Conservation (phyloP, 1,140 invertebrate genomes). For the Drosophila mojavensis region DNA sequence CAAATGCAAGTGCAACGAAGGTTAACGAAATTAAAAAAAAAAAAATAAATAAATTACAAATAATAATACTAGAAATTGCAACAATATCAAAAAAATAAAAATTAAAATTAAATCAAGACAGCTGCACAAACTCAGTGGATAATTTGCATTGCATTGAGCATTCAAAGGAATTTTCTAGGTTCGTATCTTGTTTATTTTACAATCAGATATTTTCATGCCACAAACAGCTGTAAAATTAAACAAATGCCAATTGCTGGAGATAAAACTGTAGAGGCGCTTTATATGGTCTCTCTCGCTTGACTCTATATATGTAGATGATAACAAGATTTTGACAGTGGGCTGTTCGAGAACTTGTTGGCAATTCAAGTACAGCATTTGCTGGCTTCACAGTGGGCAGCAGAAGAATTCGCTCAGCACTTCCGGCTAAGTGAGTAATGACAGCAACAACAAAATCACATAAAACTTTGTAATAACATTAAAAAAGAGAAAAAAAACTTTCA, state of each 20-base stretch:
- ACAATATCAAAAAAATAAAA: background rate
- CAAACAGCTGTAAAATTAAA: background rate
- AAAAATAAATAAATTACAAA: background rate
- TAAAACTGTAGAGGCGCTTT: background rate
- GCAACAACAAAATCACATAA: slow-evolving; percentile 6
- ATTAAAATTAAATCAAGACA: slow-evolving; percentile 7
- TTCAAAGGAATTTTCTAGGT: slow-evolving; percentile 11
- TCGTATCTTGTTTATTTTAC: slow-evolving; percentile 16
- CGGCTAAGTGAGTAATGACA: slow-evolving; percentile 23
- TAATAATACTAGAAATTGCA: background rate
- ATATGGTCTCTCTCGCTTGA: background rate
- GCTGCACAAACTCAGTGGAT: slow-evolving; percentile 18
- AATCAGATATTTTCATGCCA: background rate
- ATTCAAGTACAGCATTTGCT: background rate
- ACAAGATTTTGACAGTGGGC: slow-evolving; percentile 12
- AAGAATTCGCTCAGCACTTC: slow-evolving; percentile 29
- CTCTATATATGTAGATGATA: background rate
- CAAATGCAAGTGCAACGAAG: slow-evolving; percentile 8
- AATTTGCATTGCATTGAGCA: background rate
- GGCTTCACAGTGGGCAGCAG: slow-evolving; percentile 27
- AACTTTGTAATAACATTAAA: slow-evolving; percentile 10
- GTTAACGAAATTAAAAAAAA: slow-evolving; percentile 21
- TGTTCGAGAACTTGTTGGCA: slow-evolving; percentile 16
- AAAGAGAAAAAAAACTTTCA: background rate
- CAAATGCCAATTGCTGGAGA: slow-evolving; percentile 30